A percentile compares a stretch with the other conserved stretches of the same genome.
phyloP scores from a whole-genome alignment of 2,113 vertebrate genomes.

The Hoplias malabaricus region DNA sequence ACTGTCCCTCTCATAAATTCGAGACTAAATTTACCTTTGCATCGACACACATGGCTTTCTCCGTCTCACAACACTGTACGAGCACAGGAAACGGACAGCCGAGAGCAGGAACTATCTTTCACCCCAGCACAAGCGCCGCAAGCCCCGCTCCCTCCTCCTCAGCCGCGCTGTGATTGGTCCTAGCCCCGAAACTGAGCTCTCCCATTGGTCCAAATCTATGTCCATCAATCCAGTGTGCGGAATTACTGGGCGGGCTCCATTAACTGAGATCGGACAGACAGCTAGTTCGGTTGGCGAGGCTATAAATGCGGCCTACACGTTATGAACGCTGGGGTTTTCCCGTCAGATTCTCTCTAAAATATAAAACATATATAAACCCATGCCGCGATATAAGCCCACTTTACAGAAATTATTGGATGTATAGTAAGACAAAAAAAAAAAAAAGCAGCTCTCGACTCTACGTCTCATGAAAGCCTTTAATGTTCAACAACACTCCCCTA shows the following conservation, averaged over 20 bases:
- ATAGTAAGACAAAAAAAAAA: too few species aligned
- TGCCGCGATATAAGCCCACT: too few species aligned
- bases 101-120: constrained; percentile 81
- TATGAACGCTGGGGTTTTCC: constrained; percentile 56
- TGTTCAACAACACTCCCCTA: too few species aligned
- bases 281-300: constrained; percentile 69
- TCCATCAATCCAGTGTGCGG: constrained; percentile 40
- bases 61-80: constrained; percentile 83
- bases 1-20: constrained; percentile 67
- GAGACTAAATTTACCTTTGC: constrained; percentile 80
- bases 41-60: constrained; percentile 85
- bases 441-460: too few species aligned
- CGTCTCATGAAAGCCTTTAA: too few species aligned
- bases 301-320: constrained; percentile 75
- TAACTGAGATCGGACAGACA: constrained; percentile 30
- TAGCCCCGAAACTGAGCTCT: constrained; percentile 51
- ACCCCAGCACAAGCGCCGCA: constrained; percentile 63
- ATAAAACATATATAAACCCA: too few species aligned
- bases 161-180: constrained; percentile 61
- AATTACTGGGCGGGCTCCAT: constrained; percentile 63
- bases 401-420: too few species aligned
- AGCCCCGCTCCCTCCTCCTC: constrained; percentile 48
- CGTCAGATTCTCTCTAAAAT: too few species aligned
- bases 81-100: constrained; percentile 82
- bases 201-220: constrained; percentile 48